A percentile compares a stretch with the other conserved stretches of the same genome.
Conservation (phyloP, 2,888 invertebrate species). For the Amiota minor region DNA sequence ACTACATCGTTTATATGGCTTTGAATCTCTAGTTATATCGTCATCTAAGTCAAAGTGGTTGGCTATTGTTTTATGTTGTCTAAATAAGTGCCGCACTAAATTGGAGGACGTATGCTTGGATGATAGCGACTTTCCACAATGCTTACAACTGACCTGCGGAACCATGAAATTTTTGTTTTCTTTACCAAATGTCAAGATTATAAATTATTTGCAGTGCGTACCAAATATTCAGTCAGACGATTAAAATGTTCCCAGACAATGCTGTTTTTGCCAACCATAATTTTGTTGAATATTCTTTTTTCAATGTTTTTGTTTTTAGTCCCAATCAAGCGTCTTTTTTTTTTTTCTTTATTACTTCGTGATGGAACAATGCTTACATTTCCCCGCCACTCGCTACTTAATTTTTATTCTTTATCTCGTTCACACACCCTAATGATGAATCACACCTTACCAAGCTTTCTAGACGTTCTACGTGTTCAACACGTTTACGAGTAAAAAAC, state of each 20-base stretch:
- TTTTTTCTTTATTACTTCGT: not conserved
- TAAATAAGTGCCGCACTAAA: constrained; percentile 54
- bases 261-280: constrained; percentile 58
- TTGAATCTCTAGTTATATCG: not conserved
- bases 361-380: too few relatives aligned
- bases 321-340: too few relatives aligned
- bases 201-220: constrained; percentile 23
- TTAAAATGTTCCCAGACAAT: constrained; percentile 62
- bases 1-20: not conserved
- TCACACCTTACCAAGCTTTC: too few relatives aligned
- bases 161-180: not conserved
- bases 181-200: too few relatives aligned
- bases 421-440: too few relatives aligned
- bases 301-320: not conserved
- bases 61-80: constrained; percentile 7
- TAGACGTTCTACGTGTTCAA: too few relatives aligned
- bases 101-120: constrained; percentile 61
- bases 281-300: constrained; percentile 20
- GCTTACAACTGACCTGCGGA: constrained; percentile 47
- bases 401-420: too few relatives aligned
- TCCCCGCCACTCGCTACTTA: too few relatives aligned
- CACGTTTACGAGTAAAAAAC: too few relatives aligned
- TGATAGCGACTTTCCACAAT: constrained; percentile 59
- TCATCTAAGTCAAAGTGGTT: constrained; percentile 8
- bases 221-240: constrained; percentile 56